A percentile compares a stretch with the other conserved stretches of the same genome.
Conservation (phyloP, 35 echinoderm and acorn worm species). For the Heliocidaris erythrogramma region DNA sequence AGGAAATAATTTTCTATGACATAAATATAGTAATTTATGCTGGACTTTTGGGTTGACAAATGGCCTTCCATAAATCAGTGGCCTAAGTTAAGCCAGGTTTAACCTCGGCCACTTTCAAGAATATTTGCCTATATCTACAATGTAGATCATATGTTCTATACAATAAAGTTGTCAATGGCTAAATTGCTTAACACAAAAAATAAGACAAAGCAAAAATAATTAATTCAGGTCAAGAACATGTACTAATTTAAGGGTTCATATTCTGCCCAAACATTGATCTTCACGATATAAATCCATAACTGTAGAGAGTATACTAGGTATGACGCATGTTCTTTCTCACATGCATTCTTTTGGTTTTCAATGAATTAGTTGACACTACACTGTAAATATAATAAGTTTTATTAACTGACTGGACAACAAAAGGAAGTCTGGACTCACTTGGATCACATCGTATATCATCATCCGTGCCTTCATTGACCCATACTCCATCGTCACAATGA, state of each 20-base stretch:
- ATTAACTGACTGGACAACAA: not conserved
- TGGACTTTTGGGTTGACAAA: no score
- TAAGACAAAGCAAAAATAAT: not conserved
- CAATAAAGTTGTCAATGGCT: not conserved
- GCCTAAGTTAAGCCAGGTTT: no score
- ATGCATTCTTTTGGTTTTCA: not conserved
- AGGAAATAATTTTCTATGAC: no score
- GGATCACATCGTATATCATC: not conserved
- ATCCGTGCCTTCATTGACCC: not conserved
- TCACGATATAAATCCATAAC: not conserved
- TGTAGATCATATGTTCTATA: no score
- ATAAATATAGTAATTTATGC: no score
- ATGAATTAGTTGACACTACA: not conserved
- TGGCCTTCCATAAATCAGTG: no score
- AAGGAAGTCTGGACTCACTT: not conserved
- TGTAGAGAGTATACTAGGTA: not conserved
- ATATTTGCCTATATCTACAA: no score
- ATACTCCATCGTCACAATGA: not conserved
- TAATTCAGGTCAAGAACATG: not conserved
- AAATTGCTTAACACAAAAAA: not conserved
- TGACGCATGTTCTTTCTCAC: not conserved
- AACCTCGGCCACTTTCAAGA: no score
- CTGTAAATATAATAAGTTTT: not conserved
- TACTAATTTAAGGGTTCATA: no score
- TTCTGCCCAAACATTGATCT: not conserved